Conservation (phyloP, 2,797 vertebrate genomes). For the Gouania willdenowi region DNA sequence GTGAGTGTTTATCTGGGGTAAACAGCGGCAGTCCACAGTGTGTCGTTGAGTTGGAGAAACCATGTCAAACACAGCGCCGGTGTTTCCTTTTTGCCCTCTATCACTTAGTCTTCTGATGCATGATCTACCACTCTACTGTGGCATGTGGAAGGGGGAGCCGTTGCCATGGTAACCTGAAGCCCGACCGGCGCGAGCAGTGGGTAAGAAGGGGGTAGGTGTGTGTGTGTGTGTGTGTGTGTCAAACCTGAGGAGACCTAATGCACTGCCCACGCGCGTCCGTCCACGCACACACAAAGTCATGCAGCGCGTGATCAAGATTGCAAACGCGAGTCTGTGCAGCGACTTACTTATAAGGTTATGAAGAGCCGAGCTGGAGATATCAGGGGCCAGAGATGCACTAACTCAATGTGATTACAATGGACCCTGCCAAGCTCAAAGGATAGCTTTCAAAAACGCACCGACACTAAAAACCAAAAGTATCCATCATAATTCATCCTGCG, state of each 20-base stretch:
- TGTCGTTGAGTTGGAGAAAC: slow-evolving; percentile 48
- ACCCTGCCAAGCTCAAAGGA: slow-evolving; percentile 23
- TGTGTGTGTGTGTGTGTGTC: slow-evolving; percentile 38
- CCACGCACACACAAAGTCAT: slow-evolving; percentile 9
- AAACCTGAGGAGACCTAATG: slow-evolving; percentile 60
- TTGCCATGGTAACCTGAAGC: slow-evolving; percentile 68
- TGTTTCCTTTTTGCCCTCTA: slow-evolving; percentile 49
- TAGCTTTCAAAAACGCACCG: slow-evolving; percentile 5
- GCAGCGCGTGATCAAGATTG: slow-evolving; percentile 69
- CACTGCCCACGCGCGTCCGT: slow-evolving; percentile 41
- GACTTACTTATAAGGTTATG: slow-evolving; percentile 76
- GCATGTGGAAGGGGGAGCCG: slow-evolving; percentile 68
- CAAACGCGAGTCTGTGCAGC: slow-evolving; percentile 65
- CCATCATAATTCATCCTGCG: slow-evolving; percentile 29
- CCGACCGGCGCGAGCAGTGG: slow-evolving; percentile 48
- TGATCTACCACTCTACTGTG: slow-evolving; percentile 71
- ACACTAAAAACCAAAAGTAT: slow-evolving; percentile 29
- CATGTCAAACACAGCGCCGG: slow-evolving; percentile 56
- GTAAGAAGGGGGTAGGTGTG: slow-evolving; percentile 14
- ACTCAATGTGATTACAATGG: slow-evolving; percentile 68
- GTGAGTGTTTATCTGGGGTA: slow-evolving; percentile 37
- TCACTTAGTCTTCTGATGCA: slow-evolving; percentile 65
- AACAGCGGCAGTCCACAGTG: slow-evolving; percentile 41
- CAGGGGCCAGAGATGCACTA: slow-evolving; percentile 56
- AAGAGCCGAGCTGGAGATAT: slow-evolving; percentile 64